Conservation (phyloP, 2,113 vertebrate genomes). For the Nymphicus hollandicus region DNA sequence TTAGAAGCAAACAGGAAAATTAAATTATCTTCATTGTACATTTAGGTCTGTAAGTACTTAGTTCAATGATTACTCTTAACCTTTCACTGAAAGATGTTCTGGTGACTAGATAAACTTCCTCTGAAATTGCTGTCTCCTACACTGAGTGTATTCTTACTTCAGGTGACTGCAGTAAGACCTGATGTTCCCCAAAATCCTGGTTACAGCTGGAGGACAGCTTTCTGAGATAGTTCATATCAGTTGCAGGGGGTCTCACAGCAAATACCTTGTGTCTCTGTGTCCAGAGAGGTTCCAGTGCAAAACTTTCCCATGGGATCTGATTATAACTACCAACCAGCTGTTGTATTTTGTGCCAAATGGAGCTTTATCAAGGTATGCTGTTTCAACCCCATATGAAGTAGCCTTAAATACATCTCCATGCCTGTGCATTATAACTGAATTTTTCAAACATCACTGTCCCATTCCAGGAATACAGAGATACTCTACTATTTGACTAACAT, state of each 20-base stretch:
- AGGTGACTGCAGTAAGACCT: background rate
- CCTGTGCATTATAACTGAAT: background rate
- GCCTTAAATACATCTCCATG: background rate
- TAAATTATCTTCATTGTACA: background rate
- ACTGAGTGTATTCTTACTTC: background rate
- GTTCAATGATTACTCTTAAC: background rate
- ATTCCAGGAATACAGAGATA: background rate
- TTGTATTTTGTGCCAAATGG: background rate
- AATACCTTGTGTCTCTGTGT: background rate
- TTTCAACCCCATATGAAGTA: background rate
- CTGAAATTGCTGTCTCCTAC: background rate
- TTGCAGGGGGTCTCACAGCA: background rate
- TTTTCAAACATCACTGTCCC: background rate
- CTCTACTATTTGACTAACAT: background rate
- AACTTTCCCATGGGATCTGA: background rate
- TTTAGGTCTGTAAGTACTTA: background rate
- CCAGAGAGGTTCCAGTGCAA: background rate
- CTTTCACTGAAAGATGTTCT: background rate
- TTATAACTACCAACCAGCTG: background rate
- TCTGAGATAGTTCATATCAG: background rate
- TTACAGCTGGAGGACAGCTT: background rate
- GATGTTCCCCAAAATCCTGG: background rate
- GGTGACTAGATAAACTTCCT: background rate
- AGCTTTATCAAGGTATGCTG: background rate
- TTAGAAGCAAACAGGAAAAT: background rate